Evolutionary conservation across 2,113 vertebrate genomes (phyloP), one percentile per base, ranked within the genome.

Genomic region (Etia nguti): DNA sequence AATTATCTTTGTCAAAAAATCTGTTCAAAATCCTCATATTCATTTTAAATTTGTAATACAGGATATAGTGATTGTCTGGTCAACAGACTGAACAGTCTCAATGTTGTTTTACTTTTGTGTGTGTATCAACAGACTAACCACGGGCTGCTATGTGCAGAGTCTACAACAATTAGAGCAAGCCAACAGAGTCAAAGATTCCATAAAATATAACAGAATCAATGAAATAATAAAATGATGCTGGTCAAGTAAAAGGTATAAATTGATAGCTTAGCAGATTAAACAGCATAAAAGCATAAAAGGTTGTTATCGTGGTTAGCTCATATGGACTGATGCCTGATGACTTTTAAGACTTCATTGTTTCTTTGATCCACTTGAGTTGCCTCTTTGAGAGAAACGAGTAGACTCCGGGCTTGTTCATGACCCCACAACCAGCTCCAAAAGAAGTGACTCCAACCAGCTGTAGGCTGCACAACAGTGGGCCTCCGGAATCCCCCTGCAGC

Each of bases 401-500:
- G 2, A 96, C 84, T 12, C 95, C 96, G 2, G 96, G 94, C 2
- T 90, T 88, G 10, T 46, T 65, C 3, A 8, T 48, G 0, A 10
- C 0, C 24, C 93, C 96, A 87, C 95, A 95, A 0, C 0, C 0
- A 0, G 0, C 1, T 12, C 90, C 94, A 83, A 94, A 96, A 12
- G 96, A 95, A 3, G 94, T 93, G 59, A 96, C 36, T 60, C 95
- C 96, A 6, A 89, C 81, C 0, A 95, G 80, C 2, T 2, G 56
- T 6, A 60, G 43, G 1, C 82, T 73, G 73, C 95, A 96, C 52
- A 96, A 1, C 77, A 96, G 89, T 1, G 96, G 95, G 1, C 95
- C 96, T 22, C 96, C 96, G 1, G 96, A 96, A 81, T 96, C 96
- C 5, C 95, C 95, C 96, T 96, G 3, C 6, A 56, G 54, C 46